These are phyloP conservation scores for Drosophila paulistorum DNA, from an alignment of 1,140 invertebrate genomes.

Conservation along the genomic window DNA sequence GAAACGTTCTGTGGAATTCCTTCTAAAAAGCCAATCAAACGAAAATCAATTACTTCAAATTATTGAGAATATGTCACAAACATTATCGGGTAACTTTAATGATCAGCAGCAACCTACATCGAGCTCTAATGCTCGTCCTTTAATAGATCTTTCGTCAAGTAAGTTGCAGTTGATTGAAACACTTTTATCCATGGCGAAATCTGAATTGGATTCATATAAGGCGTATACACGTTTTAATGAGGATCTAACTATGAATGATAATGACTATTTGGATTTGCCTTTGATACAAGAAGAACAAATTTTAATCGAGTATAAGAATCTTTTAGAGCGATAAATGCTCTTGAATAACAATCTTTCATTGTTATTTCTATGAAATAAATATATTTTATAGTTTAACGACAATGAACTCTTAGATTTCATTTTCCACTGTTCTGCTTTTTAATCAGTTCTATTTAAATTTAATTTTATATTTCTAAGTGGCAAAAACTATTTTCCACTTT, in stretches of 20 bases:
- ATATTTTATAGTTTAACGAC: not conserved
- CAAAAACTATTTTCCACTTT: not conserved
- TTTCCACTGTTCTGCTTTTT: too few relatives aligned
- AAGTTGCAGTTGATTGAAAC: constrained; percentile 33
- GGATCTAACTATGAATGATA: constrained; percentile 85
- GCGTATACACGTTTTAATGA: constrained; percentile 85
- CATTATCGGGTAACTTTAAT: not conserved
- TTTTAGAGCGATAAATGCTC: constrained; percentile 82
- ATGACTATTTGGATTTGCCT: constrained; percentile 86
- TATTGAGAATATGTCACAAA: constrained; percentile 33
- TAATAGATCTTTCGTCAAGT: constrained; percentile 24
- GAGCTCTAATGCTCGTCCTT: constrained; percentile 16
- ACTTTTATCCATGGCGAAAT: constrained; percentile 43
- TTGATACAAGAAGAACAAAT: constrained; percentile 86
- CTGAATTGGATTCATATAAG: constrained; percentile 53
- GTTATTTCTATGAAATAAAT: too few relatives aligned
- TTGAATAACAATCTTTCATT: too few relatives aligned
- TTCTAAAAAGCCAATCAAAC: constrained; percentile 73
- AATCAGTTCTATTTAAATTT: too few relatives aligned
- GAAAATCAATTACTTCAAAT: constrained; percentile 42
- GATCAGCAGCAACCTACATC: constrained; percentile 10
- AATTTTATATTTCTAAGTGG: too few relatives aligned
- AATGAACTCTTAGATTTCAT: too few relatives aligned
- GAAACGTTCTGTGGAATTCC: constrained; percentile 85
- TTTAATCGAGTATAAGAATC: constrained; percentile 85